Evolutionary conservation across 2,797 vertebrate genomes (phyloP).

Genomic region (Artibeus jamaicensis): DNA sequence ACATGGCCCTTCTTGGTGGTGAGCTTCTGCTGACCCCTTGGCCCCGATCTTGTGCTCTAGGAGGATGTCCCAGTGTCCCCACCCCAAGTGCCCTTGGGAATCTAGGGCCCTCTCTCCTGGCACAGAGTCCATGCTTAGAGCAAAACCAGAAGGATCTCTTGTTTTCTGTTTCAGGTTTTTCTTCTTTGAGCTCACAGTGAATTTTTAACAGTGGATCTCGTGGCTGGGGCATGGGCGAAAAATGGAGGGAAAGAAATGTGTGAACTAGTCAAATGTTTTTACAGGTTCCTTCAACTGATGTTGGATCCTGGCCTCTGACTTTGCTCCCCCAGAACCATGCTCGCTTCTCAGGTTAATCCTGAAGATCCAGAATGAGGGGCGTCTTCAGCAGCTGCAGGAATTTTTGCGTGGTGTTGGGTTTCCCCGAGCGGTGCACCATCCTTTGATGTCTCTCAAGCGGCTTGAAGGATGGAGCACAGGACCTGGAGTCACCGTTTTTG

Average conservation of each 20-base stretch:
- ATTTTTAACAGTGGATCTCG: not conserved
- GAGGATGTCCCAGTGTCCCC: rapidly evolving
- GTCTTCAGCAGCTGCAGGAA: not conserved
- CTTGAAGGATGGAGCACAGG: rapidly evolving
- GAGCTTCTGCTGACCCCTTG: not conserved
- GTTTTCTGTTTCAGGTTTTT: not conserved
- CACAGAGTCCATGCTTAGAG: no score
- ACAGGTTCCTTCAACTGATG: not conserved
- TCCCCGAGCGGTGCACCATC: rapidly evolving
- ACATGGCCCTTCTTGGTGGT: rapidly evolving
- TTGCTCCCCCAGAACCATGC: no score
- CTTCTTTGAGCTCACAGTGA: not conserved
- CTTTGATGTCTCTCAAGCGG: rapidly evolving
- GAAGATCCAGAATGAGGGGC: not conserved
- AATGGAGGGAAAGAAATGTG: not conserved
- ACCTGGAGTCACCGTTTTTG: no score
- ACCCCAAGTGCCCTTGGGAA: not conserved
- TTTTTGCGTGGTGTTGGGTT: rapidly evolving
- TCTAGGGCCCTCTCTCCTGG: not conserved
- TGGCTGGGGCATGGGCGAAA: not conserved
- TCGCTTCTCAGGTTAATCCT: not conserved
- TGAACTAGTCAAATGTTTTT: not conserved
- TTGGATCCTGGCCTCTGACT: not conserved
- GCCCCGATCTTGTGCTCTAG: no score
- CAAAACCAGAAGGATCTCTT: not conserved